Evolutionary conservation across 2,797 vertebrate species (phyloP), one percentile per base, ranked within the genome.

Genomic region (Rhodeus uyekii): DNA sequence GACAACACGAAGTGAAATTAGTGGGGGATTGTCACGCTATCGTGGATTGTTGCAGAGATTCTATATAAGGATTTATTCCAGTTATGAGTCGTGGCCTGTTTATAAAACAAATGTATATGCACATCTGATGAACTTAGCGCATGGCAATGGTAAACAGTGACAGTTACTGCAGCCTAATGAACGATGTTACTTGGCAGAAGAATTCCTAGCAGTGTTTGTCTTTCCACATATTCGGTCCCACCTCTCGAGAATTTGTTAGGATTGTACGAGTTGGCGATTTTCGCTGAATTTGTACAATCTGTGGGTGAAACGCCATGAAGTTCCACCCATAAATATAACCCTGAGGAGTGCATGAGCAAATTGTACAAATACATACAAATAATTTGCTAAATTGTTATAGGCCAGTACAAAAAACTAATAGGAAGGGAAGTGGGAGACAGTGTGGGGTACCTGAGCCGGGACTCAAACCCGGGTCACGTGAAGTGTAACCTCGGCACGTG

Each of bases 31-130:
- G 50, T 19, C 53, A 19, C 4, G 34, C 48, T 18, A 18, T 74
- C 46, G 8, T 16, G 71, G 27, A 32, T 50, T 32, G 27, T 3
- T 13, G 27, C 32, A 71, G 68, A 13, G 19, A 0, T 32, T 22
- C 68, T 22, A 10, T 16, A 24, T 36, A 22, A 60, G 9, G 22
- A 5, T 39, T 60, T 42, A 13, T 42, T 60, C 53, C 58, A 46
- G 34, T 63, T 32, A 63, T 34, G 58, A 63, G 75, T 42, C 46
- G 27, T 44, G 27, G 27, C 19, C 38, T 63, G 42, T 42, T 76
- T 42, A 60, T 60, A 2, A 76, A 55, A 74, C 55, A 3, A 24
- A 55, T 55, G 55, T 55, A 74, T 55, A 38, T 74, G 71, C 48
- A 55, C 13, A 24, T 75, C 53, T 60, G 27, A 55, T 58, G 34